Base-by-base conservation (phyloP, 2,797 vertebrate genomes). In the Synaphobranchus kaupii region DNA sequence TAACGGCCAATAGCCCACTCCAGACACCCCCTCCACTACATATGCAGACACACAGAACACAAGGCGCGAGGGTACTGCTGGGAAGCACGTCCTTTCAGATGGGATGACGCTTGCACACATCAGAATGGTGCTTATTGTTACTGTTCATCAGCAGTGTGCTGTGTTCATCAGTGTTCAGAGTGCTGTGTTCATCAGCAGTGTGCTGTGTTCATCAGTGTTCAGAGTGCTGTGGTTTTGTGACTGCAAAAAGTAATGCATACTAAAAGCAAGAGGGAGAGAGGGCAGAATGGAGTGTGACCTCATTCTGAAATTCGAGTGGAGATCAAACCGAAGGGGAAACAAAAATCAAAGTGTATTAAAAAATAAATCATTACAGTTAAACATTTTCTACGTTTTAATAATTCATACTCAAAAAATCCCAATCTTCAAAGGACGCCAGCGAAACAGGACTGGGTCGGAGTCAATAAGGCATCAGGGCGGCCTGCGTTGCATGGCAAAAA, bases 301-400 rank as follows among this genome's bases (percentile, higher is more conserved):
- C 44, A 81, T 25, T 81, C 78, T 25, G 20, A 73, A 73, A 73
- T 13, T 73, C 20, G 39, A 78, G 34, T n/a, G 25, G 22, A 66
- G 22, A 66, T 66, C 63, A 25, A 66, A 66, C 63, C 73, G 17
- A 31, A 81, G 0, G 25, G 25, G 47, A 3, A 1, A 31, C 47
- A 81, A 78, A 22, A 15, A 39, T 71, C 13, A 44, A 48, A 81
- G 47, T 9, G 20, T 47, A 9, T 81, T n/a, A 25, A 66, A 28
- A 28, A 66, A 66, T n/a, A 81, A 81, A 39, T 15, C 44, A 81
- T 81, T 22, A 1, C 8, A 5, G 20, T 25, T 10, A 39, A 81
- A 81, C 73, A 34, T 73, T 73, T 68, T 73, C 71, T 13, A 73
- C 28, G 44, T 78, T 78, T 71, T 20, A 78, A 78, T 44, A 78